Conservation (phyloP, 1,140 invertebrate species). For the Dendroctonus valens region DNA sequence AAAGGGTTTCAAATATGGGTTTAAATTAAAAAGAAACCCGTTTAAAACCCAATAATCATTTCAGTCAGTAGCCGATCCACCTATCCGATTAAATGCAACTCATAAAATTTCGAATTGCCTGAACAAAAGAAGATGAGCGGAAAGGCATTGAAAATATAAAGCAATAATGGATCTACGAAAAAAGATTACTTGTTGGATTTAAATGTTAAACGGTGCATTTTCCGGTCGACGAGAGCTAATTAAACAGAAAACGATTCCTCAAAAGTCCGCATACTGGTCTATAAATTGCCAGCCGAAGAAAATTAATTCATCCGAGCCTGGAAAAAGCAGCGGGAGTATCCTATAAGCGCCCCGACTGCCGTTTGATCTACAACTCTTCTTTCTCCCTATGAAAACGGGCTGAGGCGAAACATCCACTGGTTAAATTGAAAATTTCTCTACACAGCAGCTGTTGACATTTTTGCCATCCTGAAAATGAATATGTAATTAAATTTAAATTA, state of each 20-base stretch:
- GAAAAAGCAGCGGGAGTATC: slow-evolving; percentile 29
- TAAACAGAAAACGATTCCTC: slow-evolving; percentile 17
- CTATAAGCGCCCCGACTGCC: slow-evolving; percentile 16
- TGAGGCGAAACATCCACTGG: slow-evolving; percentile 31
- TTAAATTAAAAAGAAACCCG: too few species aligned
- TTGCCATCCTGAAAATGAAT: slow-evolving; percentile 33
- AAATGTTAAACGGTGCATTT: not conserved
- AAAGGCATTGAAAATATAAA: too few species aligned
- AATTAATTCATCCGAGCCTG: slow-evolving; percentile 27
- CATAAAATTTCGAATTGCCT: too few species aligned
- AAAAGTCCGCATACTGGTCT: slow-evolving; percentile 22
- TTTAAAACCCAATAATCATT: too few species aligned
- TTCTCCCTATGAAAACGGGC: slow-evolving; percentile 34
- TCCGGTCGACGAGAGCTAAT: slow-evolving; percentile 13
- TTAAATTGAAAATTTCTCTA: slow-evolving; percentile 37
- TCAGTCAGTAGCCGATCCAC: too few species aligned
- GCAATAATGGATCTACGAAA: too few species aligned
- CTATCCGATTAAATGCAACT: too few species aligned
- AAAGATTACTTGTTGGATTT: too few species aligned
- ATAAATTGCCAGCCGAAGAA: slow-evolving; percentile 32
- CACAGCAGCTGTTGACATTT: slow-evolving; percentile 36
- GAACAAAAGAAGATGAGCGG: too few species aligned
- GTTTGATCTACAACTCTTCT: slow-evolving; percentile 34
- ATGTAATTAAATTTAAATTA: slow-evolving; percentile 38
- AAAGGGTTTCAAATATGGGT: too few species aligned